Percentiles rank a stretch among this genome's conserved stretches.
Conservation (phyloP, 2,797 vertebrate genomes). For the Rhinichthys osculus region DNA sequence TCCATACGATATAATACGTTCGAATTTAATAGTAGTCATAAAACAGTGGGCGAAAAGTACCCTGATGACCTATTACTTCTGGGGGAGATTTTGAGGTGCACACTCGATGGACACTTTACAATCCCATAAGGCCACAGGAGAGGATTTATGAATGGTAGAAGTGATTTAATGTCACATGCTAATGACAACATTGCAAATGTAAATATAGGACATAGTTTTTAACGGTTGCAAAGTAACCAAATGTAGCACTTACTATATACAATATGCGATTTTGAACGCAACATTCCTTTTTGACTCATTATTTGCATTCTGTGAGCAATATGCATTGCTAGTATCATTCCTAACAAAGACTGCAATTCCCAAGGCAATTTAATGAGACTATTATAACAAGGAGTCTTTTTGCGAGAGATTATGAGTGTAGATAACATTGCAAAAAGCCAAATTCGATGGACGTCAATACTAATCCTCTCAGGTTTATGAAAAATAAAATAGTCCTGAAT, state of each 20-base stretch:
- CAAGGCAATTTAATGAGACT: background rate
- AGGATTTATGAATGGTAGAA: background rate
- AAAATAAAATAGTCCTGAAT: constrained; percentile 31
- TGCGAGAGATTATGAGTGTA: constrained; percentile 23
- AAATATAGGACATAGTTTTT: background rate
- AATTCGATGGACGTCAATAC: constrained; percentile 21
- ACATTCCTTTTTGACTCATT: background rate
- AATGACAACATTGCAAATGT: background rate
- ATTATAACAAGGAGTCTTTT: constrained; percentile 6
- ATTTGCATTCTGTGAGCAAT: background rate
- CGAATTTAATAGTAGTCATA: background rate
- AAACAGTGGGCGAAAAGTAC: background rate
- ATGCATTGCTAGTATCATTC: background rate
- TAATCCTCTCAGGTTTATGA: constrained; percentile 34
- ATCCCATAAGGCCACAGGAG: background rate
- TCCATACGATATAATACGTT: background rate
- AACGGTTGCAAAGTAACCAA: too few relatives aligned
- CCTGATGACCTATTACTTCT: background rate
- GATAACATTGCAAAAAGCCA: constrained; percentile 30
- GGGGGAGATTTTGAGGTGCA: background rate
- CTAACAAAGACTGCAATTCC: constrained; percentile 16
- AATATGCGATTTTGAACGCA: background rate
- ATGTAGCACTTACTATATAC: too few relatives aligned
- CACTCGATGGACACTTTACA: background rate
- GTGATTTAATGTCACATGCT: background rate